Evolutionary conservation across 2,888 invertebrate species (phyloP).

Genomic region (Homarus gammarus): DNA sequence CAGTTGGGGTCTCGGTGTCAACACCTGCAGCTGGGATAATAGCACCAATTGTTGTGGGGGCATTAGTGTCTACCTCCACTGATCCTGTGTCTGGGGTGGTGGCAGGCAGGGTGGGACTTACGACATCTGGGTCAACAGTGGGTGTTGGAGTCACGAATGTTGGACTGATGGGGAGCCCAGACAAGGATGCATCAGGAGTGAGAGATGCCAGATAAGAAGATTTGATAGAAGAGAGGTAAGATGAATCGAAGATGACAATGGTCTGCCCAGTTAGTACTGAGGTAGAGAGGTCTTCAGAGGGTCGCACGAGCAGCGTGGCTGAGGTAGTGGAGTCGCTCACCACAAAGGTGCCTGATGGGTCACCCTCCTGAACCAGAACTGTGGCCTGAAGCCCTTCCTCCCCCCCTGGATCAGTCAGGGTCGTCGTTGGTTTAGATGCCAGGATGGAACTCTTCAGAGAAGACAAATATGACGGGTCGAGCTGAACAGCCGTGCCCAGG

Average conservation of each 20-base stretch:
- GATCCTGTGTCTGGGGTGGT: no score
- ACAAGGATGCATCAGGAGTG: not conserved
- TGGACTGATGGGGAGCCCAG: constrained; percentile 17
- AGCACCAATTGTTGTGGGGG: not conserved
- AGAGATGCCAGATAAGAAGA: constrained; percentile 38
- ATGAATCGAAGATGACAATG: constrained; percentile 57
- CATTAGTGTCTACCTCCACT: not conserved
- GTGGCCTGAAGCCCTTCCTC: constrained; percentile 64
- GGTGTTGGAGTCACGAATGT: constrained; percentile 32
- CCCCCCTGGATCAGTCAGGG: constrained; percentile 10
- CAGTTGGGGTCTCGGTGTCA: not conserved
- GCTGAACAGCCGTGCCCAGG: constrained; percentile 41
- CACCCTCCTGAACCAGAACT: constrained; percentile 48
- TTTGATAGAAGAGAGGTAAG: constrained; percentile 45
- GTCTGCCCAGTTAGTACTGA: constrained; percentile 61
- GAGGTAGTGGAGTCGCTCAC: constrained; percentile 70
- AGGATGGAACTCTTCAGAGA: constrained; percentile 63
- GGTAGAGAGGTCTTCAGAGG: constrained; percentile 53
- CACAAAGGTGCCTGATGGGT: constrained; percentile 65
- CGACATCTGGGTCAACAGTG: not conserved
- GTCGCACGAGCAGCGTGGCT: constrained; percentile 65
- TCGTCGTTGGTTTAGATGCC: constrained; percentile 11
- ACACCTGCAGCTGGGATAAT: not conserved
- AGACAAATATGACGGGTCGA: constrained; percentile 71
- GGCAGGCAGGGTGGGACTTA: not conserved